Percentiles rank a stretch among this genome's conserved stretches.
These are phyloP conservation scores for Amphiura filiformis DNA, from an alignment of 35 echinoderm and acorn worm species.

Conservation along the genomic window DNA sequence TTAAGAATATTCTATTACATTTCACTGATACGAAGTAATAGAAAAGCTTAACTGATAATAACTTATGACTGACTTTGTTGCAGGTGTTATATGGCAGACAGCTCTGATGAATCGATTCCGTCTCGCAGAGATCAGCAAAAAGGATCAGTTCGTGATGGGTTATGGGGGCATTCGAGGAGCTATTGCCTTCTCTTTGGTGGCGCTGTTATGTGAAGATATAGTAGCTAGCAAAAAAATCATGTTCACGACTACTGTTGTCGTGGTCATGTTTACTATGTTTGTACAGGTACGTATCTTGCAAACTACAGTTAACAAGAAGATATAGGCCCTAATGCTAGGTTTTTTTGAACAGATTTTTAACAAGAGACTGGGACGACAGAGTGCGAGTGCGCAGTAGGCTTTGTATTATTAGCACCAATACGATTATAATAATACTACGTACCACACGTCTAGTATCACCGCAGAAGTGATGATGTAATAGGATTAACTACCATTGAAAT, in stretches of 20 bases:
- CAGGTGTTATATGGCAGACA: constrained; percentile 77
- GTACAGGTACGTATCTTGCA: constrained; percentile 79
- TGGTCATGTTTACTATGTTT: constrained; percentile 96
- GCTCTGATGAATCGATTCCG: constrained; percentile 69
- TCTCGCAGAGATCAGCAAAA: constrained; percentile 50
- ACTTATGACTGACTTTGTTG: neutral
- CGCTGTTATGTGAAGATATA: constrained; percentile 54
- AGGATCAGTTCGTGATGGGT: constrained; percentile 94
- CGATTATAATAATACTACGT: too few relatives aligned
- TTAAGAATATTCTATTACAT: too few relatives aligned
- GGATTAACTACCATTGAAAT: too few relatives aligned
- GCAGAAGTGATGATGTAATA: too few relatives aligned
- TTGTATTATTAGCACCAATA: too few relatives aligned
- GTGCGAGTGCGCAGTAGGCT: neutral
- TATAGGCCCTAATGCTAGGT: neutral
- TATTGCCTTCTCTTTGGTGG: constrained; percentile 90
- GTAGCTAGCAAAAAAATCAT: constrained; percentile 45
- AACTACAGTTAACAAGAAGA: neutral
- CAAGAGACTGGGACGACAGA: neutral
- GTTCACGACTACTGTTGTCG: constrained; percentile 77
- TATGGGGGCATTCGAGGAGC: constrained; percentile 95
- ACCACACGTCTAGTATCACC: too few relatives aligned
- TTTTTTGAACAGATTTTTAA: neutral
- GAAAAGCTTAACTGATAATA: neutral
- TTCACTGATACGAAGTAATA: too few relatives aligned